Evolutionary conservation across 1,140 invertebrate genomes (phyloP).

Genomic region (Eumaeus atala): DNA sequence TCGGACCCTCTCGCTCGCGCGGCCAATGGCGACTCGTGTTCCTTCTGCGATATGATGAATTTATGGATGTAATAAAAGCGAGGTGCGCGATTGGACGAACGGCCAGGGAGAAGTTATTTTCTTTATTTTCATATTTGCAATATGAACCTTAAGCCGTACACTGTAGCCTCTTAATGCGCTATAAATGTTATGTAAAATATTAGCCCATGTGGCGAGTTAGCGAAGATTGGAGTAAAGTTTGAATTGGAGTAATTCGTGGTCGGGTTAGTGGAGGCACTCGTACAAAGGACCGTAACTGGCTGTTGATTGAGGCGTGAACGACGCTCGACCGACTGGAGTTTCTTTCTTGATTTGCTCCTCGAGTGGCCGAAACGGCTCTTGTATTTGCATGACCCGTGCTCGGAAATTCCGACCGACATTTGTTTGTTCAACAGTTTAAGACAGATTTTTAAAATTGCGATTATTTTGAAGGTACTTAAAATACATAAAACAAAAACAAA

Average conservation of each 20-base stretch:
- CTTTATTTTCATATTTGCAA: constrained; percentile 73
- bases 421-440: constrained; percentile 19
- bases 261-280: constrained; percentile 42
- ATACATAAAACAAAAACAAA: no score
- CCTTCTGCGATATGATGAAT: constrained; percentile 75
- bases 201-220: constrained; percentile 2
- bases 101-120: constrained; percentile 66
- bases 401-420: constrained; percentile 42
- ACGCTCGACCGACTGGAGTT: constrained; percentile 58
- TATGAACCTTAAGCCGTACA: constrained; percentile 52
- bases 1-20: constrained; percentile 57
- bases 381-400: constrained; percentile 64
- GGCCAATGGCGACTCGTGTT: constrained; percentile 72
- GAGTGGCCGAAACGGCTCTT: constrained; percentile 66
- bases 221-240: constrained; percentile 26
- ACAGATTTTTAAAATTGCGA: background rate
- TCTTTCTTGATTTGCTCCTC: constrained; percentile 68
- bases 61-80: constrained; percentile 79
- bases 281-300: constrained; percentile 60
- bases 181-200: constrained; percentile 14
- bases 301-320: constrained; percentile 72
- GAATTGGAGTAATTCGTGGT: constrained; percentile 33
- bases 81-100: constrained; percentile 73
- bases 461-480: background rate
- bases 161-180: constrained; percentile 12